Evolutionary conservation across 2,797 vertebrate species (phyloP), one percentile per base, ranked within the genome.

Genomic region (Poecilia wingei): DNA sequence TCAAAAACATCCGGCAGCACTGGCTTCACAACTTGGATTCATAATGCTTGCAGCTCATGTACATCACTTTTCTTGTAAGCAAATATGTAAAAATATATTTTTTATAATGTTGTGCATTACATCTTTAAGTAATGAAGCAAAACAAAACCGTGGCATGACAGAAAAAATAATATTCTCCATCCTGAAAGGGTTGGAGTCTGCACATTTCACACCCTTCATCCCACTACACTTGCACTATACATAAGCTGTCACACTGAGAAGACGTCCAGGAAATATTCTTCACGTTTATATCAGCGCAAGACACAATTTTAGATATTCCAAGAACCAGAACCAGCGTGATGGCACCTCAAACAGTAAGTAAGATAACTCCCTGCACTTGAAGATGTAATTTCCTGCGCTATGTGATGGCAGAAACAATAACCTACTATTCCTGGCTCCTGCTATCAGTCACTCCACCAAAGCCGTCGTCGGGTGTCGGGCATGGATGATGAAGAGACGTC

Each of bases 351-450:
- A 43, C 22, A 25, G 36, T 1, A 69, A 41, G 13, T 69, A 69
- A 69, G 39, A 69, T n/a, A 14, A 9, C 6, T 81, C 74, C 76
- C n/a, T 31, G 25, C 7, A 20, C 36, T 75, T 64, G n/a, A 71
- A 57, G 46, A 70, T 79, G 64, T 68, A 18, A 75, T 47, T 78
- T 64, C 39, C 74, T 13, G 4, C 22, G 43, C 77, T 76, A 64
- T 2, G 36, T 13, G 76, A 68, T 66, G 55, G 49, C 46, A 75
- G 68, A 79, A 75, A 82, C 61, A 75, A 53, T 14, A 77, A 71
- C 28, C 70, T 86, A 84, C 91, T 93, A 90, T 94, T 93, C 77
- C 78, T 77, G 79, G 89, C 64, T 7, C 66, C 76, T 80, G 77
- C 81, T 90, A 91, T 94, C 88, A 87, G 77, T 31, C 72, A 20